Percentiles rank a stretch among this genome's conserved stretches.
Conservation (phyloP, 2,113 vertebrate genomes). For the Todiramphus chloris region DNA sequence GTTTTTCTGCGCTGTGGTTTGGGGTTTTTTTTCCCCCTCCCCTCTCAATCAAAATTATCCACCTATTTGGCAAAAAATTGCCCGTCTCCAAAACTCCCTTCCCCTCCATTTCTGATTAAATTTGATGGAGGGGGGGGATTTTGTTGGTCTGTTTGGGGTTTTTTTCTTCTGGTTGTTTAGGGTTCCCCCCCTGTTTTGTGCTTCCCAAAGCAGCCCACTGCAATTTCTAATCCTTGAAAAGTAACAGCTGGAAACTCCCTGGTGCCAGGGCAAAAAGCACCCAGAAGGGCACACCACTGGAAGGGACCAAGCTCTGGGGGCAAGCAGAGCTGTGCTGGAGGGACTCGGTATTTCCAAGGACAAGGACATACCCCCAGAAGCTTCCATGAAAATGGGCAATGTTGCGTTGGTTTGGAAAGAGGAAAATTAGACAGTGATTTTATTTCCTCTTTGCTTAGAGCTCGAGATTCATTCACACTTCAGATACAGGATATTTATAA, state of each 20-base stretch:
- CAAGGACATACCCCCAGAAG: background rate
- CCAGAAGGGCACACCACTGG: accelerated
- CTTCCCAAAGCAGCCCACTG: background rate
- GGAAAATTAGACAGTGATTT: background rate
- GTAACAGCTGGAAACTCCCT: background rate
- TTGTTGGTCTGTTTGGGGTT: background rate
- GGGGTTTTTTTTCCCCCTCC: background rate
- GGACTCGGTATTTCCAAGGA: background rate
- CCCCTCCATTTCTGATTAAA: background rate
- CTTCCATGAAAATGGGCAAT: accelerated
- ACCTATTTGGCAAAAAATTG: background rate
- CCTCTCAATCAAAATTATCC: background rate
- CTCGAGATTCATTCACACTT: background rate
- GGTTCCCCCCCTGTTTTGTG: too few species aligned
- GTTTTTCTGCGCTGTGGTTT: too few species aligned
- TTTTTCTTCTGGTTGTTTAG: too few species aligned
- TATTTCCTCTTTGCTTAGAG: background rate
- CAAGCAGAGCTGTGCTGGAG: background rate
- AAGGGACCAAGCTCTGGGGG: too few species aligned
- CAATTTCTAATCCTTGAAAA: background rate
- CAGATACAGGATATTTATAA: background rate
- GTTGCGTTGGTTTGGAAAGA: background rate
- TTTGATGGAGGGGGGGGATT: background rate
- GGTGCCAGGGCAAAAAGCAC: accelerated
- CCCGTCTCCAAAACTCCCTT: background rate